A percentile compares a stretch with the other conserved stretches of the same genome.
These are phyloP conservation scores for Cantharis flavilabris DNA, from an alignment of 2,888 invertebrate species.

Conservation along the genomic window DNA sequence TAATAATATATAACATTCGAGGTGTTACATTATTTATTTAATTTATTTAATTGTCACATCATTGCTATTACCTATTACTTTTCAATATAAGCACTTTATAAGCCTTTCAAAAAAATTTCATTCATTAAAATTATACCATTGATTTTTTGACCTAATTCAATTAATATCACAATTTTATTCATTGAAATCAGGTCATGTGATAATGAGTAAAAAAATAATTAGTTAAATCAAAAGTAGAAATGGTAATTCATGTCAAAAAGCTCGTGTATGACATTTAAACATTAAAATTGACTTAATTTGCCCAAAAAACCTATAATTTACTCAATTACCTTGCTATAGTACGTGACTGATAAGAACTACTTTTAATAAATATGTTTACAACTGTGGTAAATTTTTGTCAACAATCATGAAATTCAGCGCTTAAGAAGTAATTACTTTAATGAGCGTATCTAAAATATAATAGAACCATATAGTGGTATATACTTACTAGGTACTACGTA, in stretches of 20 bases:
- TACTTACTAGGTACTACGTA: too few relatives aligned
- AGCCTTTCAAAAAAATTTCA: neutral
- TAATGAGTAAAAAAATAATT: neutral
- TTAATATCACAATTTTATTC: neutral
- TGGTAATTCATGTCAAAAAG: conserved; percentile 1
- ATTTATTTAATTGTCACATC: too few relatives aligned
- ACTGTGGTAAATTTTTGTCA: conserved; percentile 8
- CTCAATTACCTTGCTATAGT: conserved; percentile 18
- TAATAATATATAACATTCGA: too few relatives aligned
- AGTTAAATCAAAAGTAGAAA: neutral
- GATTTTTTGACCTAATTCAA: neutral
- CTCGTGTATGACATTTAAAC: conserved; percentile 26
- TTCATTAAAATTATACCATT: neutral
- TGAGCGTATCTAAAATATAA: neutral
- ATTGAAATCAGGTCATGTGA: neutral
- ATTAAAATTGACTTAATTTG: conserved; percentile 22
- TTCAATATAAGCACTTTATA: too few relatives aligned
- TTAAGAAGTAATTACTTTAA: conserved; percentile 9
- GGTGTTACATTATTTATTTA: too few relatives aligned
- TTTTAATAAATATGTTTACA: conserved; percentile 2
- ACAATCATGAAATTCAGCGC: neutral
- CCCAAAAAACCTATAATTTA: conserved; percentile 25
- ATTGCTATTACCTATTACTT: too few relatives aligned
- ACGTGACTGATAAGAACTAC: conserved; percentile 9
- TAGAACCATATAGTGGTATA: neutral